phyloP scores from a whole-genome alignment of 2,113 vertebrate genomes.

The Motacilla tschutschensis region DNA sequence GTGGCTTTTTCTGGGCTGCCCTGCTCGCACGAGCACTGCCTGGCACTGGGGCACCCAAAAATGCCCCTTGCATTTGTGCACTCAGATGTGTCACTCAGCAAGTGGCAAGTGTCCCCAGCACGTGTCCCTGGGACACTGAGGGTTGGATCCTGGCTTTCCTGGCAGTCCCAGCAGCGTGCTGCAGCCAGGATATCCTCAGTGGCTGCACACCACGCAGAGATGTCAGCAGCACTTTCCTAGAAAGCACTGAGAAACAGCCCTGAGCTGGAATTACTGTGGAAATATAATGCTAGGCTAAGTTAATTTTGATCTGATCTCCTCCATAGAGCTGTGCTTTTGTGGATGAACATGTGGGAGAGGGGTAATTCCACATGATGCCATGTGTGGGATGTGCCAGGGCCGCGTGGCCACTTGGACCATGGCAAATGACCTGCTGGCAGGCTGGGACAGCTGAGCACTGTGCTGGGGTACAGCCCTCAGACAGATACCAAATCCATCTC shows the following conservation, averaged over 20 bases:
- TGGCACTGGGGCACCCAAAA: background rate
- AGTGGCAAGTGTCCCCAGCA: background rate
- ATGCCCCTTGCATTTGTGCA: accelerated
- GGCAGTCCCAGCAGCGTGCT: background rate
- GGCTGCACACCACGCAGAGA: background rate
- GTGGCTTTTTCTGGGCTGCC: background rate
- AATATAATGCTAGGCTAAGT: background rate
- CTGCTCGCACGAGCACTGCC: background rate
- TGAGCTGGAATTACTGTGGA: background rate
- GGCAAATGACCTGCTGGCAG: background rate
- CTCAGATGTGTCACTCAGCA: accelerated
- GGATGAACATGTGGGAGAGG: accelerated
- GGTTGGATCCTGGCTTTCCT: background rate
- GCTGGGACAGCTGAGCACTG: background rate
- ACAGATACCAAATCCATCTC: background rate
- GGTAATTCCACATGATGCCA: accelerated
- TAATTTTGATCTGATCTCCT: background rate
- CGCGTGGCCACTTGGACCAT: accelerated
- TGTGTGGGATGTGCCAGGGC: background rate
- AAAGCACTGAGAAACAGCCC: background rate
- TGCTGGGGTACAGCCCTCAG: background rate
- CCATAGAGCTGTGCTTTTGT: background rate
- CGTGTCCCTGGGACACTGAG: accelerated
- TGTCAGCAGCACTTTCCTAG: background rate
- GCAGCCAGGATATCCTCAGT: background rate